Evolutionary conservation across 2,888 invertebrate species (phyloP).

Genomic region (Agonopterix heracliana): DNA sequence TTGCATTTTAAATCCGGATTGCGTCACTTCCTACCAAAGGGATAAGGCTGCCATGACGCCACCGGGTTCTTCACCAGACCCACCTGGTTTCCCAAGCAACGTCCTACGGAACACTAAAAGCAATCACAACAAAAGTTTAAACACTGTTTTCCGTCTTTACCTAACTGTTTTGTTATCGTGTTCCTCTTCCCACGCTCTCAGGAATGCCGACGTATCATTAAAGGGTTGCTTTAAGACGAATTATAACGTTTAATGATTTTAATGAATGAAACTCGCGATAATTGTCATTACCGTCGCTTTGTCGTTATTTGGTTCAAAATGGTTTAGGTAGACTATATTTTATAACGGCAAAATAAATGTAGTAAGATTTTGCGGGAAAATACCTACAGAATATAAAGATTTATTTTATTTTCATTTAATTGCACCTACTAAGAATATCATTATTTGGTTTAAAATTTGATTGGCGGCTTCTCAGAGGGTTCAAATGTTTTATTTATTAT

Average conservation of each 20-base stretch:
- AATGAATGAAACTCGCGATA: conserved; percentile 27
- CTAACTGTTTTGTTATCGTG: conserved; percentile 59
- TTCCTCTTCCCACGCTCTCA: conserved; percentile 50
- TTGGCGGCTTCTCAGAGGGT: no score
- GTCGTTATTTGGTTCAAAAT: conserved; percentile 3
- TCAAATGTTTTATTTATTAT: no score
- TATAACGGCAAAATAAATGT: no score
- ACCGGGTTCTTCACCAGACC: no score
- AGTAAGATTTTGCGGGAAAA: no score
- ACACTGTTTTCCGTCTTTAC: conserved; percentile 62
- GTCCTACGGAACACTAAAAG: conserved; percentile 19
- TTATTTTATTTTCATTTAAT: no score
- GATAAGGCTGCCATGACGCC: no score
- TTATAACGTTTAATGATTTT: conserved; percentile 27
- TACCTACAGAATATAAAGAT: no score
- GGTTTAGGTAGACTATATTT: neutral
- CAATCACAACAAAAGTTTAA: conserved; percentile 45
- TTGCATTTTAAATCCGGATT: no score
- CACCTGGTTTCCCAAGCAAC: neutral
- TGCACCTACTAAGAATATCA: no score
- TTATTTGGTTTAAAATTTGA: no score
- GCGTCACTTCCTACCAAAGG: no score
- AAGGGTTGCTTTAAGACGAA: conserved; percentile 8
- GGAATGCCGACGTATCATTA: conserved; percentile 30
- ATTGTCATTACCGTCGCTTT: conserved; percentile 7